Percentiles rank a stretch among this genome's conserved stretches.
Evolutionary conservation across 1,140 invertebrate genomes (phyloP).

Genomic region (Hyphantria cunea): DNA sequence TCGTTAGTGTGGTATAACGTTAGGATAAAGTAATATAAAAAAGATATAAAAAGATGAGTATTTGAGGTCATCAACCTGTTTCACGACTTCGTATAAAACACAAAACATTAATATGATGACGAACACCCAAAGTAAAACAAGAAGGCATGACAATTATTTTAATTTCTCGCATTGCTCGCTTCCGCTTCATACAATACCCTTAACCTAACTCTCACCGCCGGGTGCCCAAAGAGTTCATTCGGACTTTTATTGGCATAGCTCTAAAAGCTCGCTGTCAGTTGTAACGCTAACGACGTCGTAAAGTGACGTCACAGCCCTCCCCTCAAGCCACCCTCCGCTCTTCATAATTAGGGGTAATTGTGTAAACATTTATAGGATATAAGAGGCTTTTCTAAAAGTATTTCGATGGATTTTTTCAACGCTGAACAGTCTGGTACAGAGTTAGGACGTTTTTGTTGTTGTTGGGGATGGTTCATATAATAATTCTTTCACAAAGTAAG

Average conservation of each 20-base stretch:
- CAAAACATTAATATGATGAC: no score
- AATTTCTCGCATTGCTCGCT: constrained; percentile 10
- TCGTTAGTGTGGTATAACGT: no score
- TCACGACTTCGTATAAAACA: no score
- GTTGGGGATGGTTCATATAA: neutral
- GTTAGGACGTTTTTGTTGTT: neutral
- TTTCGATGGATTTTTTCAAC: constrained; percentile 8
- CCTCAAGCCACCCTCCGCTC: neutral
- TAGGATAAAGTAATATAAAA: no score
- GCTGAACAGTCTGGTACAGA: neutral
- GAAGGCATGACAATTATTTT: no score
- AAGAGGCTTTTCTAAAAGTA: neutral
- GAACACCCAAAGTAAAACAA: no score
- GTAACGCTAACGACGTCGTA: constrained; percentile 51
- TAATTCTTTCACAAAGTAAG: no score
- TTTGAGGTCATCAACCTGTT: no score
- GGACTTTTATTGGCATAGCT: constrained; percentile 37
- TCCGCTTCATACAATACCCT: constrained; percentile 3
- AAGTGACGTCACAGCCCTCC: constrained; percentile 31
- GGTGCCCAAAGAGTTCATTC: constrained; percentile 38
- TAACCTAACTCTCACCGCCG: neutral
- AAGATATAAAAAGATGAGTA: no score
- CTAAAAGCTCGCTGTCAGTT: constrained; percentile 37
- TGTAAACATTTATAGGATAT: constrained; percentile 45
- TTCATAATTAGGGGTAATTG: constrained; percentile 52